Percentiles rank a stretch among this genome's conserved stretches.
These are phyloP conservation scores for Adela reaumurella DNA, from an alignment of 2,888 invertebrate species.

Conservation along the genomic window DNA sequence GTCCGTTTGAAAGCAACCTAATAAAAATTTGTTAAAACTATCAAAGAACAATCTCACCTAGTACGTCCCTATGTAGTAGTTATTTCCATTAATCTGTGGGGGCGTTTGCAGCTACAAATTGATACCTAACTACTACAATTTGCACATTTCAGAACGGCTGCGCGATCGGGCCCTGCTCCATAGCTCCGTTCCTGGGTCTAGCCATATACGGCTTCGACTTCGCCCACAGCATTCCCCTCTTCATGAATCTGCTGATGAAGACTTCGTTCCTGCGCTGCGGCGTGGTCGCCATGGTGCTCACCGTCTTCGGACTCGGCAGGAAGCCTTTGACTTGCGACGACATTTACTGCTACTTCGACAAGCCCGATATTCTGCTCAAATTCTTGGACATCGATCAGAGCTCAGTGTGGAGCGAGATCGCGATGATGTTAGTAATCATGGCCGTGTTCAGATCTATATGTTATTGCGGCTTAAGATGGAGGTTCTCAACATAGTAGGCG, in stretches of 20 bases:
- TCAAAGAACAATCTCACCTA: no score
- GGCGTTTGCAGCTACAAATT: no score
- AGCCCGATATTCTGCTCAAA: slow-evolving; percentile 59
- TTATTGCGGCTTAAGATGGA: slow-evolving; percentile 54
- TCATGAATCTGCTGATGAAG: slow-evolving; percentile 62
- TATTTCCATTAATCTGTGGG: no score
- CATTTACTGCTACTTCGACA: slow-evolving; percentile 63
- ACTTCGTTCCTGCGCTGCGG: slow-evolving; percentile 64
- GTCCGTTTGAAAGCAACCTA: no score
- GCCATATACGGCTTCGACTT: slow-evolving; percentile 70
- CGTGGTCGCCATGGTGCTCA: slow-evolving; percentile 59
- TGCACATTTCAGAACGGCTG: slow-evolving; percentile 59
- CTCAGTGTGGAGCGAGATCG: slow-evolving; percentile 57
- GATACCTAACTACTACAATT: no score
- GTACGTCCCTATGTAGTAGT: no score
- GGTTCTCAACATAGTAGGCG: slow-evolving; percentile 35
- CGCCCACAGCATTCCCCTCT: slow-evolving; percentile 57
- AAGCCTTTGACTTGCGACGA: slow-evolving; percentile 54
- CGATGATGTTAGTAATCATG: slow-evolving; percentile 47
- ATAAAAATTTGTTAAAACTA: no score
- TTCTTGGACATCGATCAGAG: slow-evolving; percentile 57
- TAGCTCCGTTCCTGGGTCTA: slow-evolving; percentile 64
- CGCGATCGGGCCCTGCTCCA: slow-evolving; percentile 61
- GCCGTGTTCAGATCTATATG: slow-evolving; percentile 54
- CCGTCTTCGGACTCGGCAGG: slow-evolving; percentile 61